phyloP scores from a whole-genome alignment of 2,113 vertebrate genomes.

The Eublepharis macularius region DNA sequence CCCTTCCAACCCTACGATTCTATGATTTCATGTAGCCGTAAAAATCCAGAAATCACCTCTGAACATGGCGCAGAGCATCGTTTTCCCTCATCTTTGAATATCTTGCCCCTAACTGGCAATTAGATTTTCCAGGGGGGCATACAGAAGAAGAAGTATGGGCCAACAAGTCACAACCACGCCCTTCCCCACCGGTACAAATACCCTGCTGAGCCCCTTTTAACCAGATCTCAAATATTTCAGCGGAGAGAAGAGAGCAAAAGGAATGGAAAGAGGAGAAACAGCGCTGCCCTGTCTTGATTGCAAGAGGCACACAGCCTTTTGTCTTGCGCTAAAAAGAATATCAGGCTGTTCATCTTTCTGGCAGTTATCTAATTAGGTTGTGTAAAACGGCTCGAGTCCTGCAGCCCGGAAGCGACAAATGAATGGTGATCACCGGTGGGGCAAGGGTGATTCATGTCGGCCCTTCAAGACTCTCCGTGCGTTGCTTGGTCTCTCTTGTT shows the following conservation, averaged over 20 bases:
- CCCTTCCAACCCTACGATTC: too few relatives aligned
- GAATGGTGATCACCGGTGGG: conserved; percentile 49
- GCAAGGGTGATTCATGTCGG: conserved; percentile 24
- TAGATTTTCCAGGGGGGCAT: too few relatives aligned
- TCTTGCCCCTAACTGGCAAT: too few relatives aligned
- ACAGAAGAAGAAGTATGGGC: too few relatives aligned
- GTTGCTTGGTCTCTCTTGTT: conserved; percentile 25
- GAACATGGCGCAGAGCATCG: background rate
- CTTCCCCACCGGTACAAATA: background rate
- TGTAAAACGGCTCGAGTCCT: conserved; percentile 48
- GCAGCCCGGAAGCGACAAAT: conserved; percentile 38
- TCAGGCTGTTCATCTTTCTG: conserved; percentile 50
- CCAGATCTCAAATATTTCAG: background rate
- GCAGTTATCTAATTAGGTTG: conserved; percentile 64
- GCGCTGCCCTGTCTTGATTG: background rate
- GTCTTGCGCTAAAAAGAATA: conserved; percentile 23
- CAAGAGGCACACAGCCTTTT: background rate
- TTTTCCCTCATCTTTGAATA: background rate
- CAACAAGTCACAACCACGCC: fast-evolving
- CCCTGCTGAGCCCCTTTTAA: too few relatives aligned
- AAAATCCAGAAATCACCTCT: background rate
- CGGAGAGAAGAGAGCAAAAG: too few relatives aligned
- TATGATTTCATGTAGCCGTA: background rate
- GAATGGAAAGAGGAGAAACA: too few relatives aligned
- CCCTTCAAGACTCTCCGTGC: conserved; percentile 9